phyloP scores from a whole-genome alignment of 2,113 vertebrate genomes.

The Ammospiza nelsoni region DNA sequence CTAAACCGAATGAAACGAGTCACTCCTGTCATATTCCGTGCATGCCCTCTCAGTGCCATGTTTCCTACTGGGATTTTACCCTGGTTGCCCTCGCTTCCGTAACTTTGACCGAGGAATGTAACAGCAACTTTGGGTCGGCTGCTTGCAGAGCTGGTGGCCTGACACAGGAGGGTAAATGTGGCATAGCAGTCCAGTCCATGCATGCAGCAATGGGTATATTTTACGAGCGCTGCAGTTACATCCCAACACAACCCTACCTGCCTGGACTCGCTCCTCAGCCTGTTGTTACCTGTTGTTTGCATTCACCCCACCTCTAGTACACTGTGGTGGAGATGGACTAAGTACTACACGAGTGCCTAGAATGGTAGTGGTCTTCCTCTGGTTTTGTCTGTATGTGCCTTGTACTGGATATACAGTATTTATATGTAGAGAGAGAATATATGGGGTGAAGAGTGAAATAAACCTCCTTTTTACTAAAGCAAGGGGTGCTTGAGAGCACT shows the following conservation, averaged over 20 bases:
- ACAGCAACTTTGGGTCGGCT: constrained; percentile 78
- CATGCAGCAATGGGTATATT: constrained; percentile 80
- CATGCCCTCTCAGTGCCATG: constrained; percentile 87
- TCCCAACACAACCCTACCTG: constrained; percentile 75
- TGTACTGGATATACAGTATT: constrained; percentile 81
- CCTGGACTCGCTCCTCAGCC: constrained; percentile 79
- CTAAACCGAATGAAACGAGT: constrained; percentile 80
- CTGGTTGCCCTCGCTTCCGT: constrained; percentile 78
- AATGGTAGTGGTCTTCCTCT: constrained; percentile 72
- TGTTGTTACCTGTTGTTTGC: constrained; percentile 78
- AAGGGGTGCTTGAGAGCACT: not conserved
- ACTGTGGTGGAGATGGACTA: constrained; percentile 55
- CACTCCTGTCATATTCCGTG: constrained; percentile 85
- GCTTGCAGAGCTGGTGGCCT: constrained; percentile 82
- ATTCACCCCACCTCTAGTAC: constrained; percentile 61
- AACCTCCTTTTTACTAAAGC: not conserved
- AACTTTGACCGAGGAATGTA: constrained; percentile 81
- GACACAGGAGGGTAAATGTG: constrained; percentile 74
- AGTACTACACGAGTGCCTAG: constrained; percentile 58
- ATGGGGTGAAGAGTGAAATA: constrained; percentile 38
- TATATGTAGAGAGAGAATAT: constrained; percentile 81
- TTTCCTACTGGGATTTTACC: constrained; percentile 79
- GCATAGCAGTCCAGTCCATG: constrained; percentile 72
- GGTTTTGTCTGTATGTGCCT: constrained; percentile 76
- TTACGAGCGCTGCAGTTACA: constrained; percentile 81